A percentile compares a stretch with the other conserved stretches of the same genome.
These are phyloP conservation scores for Aplysina aerophoba DNA, from an alignment of 37 sponge, comb jelly and placozoan species.

Conservation along the genomic window DNA sequence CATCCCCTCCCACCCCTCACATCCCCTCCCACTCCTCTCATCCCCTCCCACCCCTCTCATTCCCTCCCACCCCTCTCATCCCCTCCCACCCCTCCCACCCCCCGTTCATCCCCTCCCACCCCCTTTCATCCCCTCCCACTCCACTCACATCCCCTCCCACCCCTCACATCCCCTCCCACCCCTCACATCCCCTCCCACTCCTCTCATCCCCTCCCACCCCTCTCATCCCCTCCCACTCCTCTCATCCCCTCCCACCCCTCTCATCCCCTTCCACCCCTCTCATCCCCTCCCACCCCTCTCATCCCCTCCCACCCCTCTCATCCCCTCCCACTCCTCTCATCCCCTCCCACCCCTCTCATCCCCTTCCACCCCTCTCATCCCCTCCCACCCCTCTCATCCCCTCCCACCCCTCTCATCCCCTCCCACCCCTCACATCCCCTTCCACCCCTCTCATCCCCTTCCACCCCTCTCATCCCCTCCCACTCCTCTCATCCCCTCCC, in stretches of 20 bases:
- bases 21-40: neutral
- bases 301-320: too few species aligned
- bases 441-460: neutral
- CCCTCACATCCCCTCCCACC: neutral
- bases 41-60: too few species aligned
- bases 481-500: neutral
- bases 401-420: neutral
- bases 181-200: neutral
- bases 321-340: too few species aligned
- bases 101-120: neutral
- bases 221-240: conserved; percentile 67
- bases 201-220: conserved; percentile 63
- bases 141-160: too few species aligned
- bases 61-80: too few species aligned
- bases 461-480: neutral
- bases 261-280: conserved; percentile 11
- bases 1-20: neutral
- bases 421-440: neutral
- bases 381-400: neutral
- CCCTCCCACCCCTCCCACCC: too few species aligned
- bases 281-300: too few species aligned
- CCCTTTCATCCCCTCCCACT: neutral
- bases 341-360: too few species aligned
- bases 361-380: too few species aligned
- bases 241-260: conserved; percentile 49